Conservation (phyloP, 1,140 invertebrate species). For the Bemisia tabaci region DNA sequence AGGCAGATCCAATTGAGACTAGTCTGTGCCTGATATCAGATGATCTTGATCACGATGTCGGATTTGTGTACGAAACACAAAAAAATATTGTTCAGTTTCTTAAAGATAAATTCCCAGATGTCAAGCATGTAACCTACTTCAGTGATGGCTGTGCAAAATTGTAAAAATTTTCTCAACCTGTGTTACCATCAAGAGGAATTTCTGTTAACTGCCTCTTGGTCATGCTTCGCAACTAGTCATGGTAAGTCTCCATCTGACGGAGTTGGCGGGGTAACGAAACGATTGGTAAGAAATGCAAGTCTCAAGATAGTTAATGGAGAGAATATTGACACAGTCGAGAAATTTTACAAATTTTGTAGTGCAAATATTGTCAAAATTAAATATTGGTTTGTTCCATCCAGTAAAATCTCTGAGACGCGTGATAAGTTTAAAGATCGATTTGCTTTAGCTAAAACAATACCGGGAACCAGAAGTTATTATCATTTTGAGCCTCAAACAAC, state of each 20-base stretch:
- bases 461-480: background rate
- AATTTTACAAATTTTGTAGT: background rate
- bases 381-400: background rate
- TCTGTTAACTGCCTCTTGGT: background rate
- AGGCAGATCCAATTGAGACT: background rate
- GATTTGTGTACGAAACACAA: conserved; percentile 20
- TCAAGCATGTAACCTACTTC: conserved; percentile 26
- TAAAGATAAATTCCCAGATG: conserved; percentile 17
- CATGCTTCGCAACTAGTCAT: background rate
- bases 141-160: conserved; percentile 27
- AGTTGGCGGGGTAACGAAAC: background rate
- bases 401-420: background rate
- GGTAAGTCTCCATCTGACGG: background rate
- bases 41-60: conserved; percentile 20
- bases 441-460: background rate
- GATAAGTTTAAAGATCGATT: background rate
- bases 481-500: background rate
- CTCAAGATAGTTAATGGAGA: background rate
- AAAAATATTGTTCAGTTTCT: conserved; percentile 16
- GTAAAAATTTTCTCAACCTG: conserved; percentile 26
- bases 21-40: conserved; percentile 16
- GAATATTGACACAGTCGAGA: background rate
- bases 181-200: conserved; percentile 24
- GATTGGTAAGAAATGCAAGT: background rate
- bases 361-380: background rate